Evolutionary conservation across 2,888 invertebrate genomes (phyloP).

Genomic region (Campaea margaritaria): DNA sequence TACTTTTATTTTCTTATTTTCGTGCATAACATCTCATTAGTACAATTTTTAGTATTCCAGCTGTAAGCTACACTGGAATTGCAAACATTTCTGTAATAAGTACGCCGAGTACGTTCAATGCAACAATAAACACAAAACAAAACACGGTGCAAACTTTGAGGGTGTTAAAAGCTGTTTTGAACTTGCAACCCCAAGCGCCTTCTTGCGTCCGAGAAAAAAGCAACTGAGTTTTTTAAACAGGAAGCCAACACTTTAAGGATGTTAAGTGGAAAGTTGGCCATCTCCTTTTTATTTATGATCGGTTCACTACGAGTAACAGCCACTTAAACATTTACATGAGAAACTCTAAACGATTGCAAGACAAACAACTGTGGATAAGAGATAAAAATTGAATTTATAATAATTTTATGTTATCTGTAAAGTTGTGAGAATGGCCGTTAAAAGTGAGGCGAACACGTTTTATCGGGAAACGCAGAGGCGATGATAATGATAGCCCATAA

Average conservation of each 20-base stretch:
- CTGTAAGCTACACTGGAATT: not conserved
- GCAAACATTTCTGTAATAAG: not conserved
- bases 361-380: constrained; percentile 16
- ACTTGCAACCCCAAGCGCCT: constrained; percentile 76
- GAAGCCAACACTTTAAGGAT: constrained; percentile 80
- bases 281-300: constrained; percentile 75
- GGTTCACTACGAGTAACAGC: constrained; percentile 65
- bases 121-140: constrained; percentile 26
- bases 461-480: constrained; percentile 78
- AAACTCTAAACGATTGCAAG: constrained; percentile 14
- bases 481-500: constrained; percentile 82
- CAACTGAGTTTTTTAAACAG: constrained; percentile 76
- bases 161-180: constrained; percentile 79
- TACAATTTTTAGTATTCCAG: no score
- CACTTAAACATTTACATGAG: constrained; percentile 53
- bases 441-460: constrained; percentile 79
- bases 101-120: not conserved
- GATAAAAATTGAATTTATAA: constrained; percentile 67
- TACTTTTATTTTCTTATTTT: no score
- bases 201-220: constrained; percentile 70
- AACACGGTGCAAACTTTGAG: constrained; percentile 47
- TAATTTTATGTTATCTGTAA: constrained; percentile 74
- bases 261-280: constrained; percentile 81
- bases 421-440: constrained; percentile 72
- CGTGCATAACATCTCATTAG: no score